These are phyloP conservation scores for Zeugodacus cucurbitae DNA, from an alignment of 1,140 invertebrate genomes.

Conservation along the genomic window DNA sequence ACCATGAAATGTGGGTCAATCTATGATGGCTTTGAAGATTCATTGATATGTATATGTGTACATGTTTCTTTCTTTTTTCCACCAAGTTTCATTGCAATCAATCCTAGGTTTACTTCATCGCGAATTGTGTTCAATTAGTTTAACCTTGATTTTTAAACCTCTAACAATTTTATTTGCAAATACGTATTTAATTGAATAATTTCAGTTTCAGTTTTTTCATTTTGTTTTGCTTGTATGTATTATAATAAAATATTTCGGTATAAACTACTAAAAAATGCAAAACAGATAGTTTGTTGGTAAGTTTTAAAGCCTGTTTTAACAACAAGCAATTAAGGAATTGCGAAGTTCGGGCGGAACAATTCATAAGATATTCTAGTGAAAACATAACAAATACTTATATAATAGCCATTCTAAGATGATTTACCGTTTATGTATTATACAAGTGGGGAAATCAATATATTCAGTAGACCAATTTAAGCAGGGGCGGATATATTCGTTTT, in stretches of 20 bases:
- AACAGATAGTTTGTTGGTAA: background rate
- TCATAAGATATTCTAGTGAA: too few relatives aligned
- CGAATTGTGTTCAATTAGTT: background rate
- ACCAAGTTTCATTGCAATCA: background rate
- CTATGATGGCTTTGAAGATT: background rate
- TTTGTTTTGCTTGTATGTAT: background rate
- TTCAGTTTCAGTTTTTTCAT: background rate
- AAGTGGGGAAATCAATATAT: too few relatives aligned
- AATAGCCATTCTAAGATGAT: too few relatives aligned
- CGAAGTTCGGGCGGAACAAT: too few relatives aligned
- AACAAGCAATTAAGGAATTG: too few relatives aligned
- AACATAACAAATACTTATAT: too few relatives aligned
- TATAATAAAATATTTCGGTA: background rate
- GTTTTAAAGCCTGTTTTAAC: background rate
- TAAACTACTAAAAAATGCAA: background rate
- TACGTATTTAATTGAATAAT: background rate
- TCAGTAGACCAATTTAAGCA: too few relatives aligned
- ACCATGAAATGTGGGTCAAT: constrained; percentile 16
- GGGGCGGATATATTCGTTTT: too few relatives aligned
- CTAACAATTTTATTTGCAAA: background rate
- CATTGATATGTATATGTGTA: background rate
- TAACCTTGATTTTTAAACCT: constrained; percentile 14
- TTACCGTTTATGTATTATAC: too few relatives aligned
- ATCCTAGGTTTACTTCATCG: background rate
- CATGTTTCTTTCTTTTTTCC: background rate